Evolutionary conservation across 2,797 vertebrate species (phyloP).

Genomic region (Acanthiza pusilla): DNA sequence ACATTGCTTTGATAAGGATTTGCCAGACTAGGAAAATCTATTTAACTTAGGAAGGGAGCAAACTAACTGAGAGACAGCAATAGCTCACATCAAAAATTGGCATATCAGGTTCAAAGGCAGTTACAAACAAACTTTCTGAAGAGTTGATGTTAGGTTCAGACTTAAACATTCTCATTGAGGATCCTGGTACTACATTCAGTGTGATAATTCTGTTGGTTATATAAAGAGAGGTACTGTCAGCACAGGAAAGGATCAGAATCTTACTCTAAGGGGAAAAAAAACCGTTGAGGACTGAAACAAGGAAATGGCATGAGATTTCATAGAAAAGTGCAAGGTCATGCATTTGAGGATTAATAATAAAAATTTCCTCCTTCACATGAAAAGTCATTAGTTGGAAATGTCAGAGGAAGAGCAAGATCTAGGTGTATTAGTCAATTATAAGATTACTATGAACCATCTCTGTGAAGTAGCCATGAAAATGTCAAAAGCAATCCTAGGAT

Average conservation of each 20-base stretch:
- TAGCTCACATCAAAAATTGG: background rate
- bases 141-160: background rate
- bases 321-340: constrained; percentile 12
- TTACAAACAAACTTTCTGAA: background rate
- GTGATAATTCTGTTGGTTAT: background rate
- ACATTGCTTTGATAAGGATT: constrained; percentile 3
- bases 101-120: background rate
- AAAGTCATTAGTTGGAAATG: constrained; percentile 59
- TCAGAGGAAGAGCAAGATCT: constrained; percentile 54
- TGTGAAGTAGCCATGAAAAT: constrained; percentile 63
- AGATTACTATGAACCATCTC: constrained; percentile 47
- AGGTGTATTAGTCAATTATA: constrained; percentile 62
- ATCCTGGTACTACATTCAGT: background rate
- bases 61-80: background rate
- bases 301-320: constrained; percentile 7
- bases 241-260: background rate
- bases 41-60: background rate
- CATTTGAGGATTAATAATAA: constrained; percentile 40
- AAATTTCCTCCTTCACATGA: constrained; percentile 11
- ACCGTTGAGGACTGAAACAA: background rate
- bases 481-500: constrained; percentile 62
- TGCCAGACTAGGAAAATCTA: background rate
- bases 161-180: background rate
- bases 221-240: background rate
- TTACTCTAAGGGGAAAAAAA: background rate